These are phyloP conservation scores for Dendrolimus houi DNA, from an alignment of 2,888 invertebrate species.

Conservation along the genomic window DNA sequence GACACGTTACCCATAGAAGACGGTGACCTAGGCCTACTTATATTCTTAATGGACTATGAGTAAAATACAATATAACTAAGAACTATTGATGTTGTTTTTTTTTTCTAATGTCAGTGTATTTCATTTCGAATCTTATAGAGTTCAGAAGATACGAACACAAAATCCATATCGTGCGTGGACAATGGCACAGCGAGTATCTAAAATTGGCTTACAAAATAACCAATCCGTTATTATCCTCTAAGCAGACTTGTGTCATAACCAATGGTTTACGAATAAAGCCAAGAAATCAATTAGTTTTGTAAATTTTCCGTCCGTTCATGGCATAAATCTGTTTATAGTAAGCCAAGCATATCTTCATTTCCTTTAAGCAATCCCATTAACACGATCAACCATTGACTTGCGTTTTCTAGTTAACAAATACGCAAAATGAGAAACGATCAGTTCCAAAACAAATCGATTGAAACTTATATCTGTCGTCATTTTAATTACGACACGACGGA, in stretches of 20 bases:
- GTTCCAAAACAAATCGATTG: slow-evolving; percentile 28
- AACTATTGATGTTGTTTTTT: too few relatives aligned
- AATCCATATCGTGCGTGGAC: too few relatives aligned
- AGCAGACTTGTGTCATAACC: background rate
- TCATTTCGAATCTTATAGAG: too few relatives aligned
- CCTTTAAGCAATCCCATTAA: background rate
- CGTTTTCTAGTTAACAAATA: slow-evolving; percentile 1
- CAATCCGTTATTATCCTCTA: too few relatives aligned
- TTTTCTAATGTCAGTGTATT: too few relatives aligned
- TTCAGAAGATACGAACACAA: too few relatives aligned
- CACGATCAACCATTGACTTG: background rate
- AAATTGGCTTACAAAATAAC: too few relatives aligned
- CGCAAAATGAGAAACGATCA: slow-evolving; percentile 20
- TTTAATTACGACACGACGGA: slow-evolving; percentile 35
- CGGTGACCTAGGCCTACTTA: too few relatives aligned
- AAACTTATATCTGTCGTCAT: slow-evolving; percentile 27
- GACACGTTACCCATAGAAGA: too few relatives aligned
- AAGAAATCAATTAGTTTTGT: background rate
- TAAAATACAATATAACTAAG: too few relatives aligned
- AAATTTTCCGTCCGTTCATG: background rate
- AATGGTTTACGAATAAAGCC: background rate
- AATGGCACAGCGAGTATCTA: too few relatives aligned
- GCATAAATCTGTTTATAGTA: background rate
- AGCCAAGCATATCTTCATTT: background rate
- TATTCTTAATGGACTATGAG: too few relatives aligned